phyloP scores from a whole-genome alignment of 2,113 vertebrate species.

The Sinosuthora webbiana region DNA sequence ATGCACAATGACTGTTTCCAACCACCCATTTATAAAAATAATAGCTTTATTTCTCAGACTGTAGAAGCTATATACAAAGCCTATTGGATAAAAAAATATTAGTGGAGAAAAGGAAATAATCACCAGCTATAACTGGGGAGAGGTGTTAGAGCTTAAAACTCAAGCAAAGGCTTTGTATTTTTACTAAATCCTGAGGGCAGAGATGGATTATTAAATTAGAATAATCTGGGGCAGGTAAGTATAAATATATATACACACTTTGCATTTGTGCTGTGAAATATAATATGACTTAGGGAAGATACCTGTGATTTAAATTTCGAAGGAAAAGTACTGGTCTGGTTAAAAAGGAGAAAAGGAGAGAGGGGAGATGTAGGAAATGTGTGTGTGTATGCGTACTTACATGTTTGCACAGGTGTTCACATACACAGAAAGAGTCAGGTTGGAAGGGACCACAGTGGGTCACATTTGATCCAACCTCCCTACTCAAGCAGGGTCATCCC shows the following conservation, averaged over 20 bases:
- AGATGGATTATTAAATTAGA: neutral
- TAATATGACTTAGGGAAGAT: neutral
- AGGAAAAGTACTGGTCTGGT: neutral
- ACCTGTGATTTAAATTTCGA: neutral
- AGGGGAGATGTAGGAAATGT: neutral
- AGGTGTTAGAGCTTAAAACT: neutral
- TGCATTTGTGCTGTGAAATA: neutral
- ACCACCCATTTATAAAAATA: neutral
- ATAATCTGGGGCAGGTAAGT: neutral
- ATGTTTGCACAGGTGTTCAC: rapidly evolving
- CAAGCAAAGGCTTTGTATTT: neutral
- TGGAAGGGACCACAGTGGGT: neutral
- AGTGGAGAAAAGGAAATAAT: neutral
- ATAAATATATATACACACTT: neutral
- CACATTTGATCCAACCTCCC: neutral
- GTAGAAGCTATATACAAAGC: neutral
- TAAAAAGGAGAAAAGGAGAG: neutral
- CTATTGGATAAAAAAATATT: neutral
- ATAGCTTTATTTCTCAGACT: neutral
- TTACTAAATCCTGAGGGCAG: neutral
- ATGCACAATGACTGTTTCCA: neutral
- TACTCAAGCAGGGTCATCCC: neutral
- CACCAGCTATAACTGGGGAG: neutral
- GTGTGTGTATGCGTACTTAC: neutral
- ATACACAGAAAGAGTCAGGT: neutral